Conservation (phyloP, 2,113 vertebrate species). For the Thalassoma bifasciatum region DNA sequence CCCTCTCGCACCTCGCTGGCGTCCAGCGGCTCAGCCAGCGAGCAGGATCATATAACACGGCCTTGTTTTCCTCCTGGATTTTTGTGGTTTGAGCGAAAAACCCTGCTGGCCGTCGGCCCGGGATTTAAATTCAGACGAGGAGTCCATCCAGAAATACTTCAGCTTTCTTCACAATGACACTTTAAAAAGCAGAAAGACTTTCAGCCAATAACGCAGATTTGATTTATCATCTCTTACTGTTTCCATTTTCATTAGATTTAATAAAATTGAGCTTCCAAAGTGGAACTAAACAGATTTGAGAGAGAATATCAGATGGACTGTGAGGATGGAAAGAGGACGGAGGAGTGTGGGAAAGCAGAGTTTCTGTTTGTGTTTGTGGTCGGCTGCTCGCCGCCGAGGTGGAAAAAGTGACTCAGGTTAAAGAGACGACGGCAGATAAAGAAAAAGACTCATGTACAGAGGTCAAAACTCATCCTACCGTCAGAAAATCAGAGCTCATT, state of each 20-base stretch:
- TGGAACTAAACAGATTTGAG: constrained; percentile 33
- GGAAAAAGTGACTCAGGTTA: constrained; percentile 56
- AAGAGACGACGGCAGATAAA: constrained; percentile 24
- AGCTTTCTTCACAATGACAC: background rate
- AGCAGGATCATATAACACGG: constrained; percentile 52
- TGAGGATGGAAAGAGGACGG: background rate
- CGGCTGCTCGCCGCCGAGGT: constrained; percentile 37
- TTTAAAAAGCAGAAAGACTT: background rate
- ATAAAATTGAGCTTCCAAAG: background rate
- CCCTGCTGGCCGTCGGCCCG: constrained; percentile 45
- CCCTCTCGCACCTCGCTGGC: constrained; percentile 53
- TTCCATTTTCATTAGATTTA: constrained; percentile 11
- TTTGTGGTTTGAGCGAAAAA: constrained; percentile 65
- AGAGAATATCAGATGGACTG: constrained; percentile 8
- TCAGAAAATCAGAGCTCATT: too few species aligned
- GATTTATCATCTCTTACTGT: constrained; percentile 8
- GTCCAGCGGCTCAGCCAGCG: constrained; percentile 39
- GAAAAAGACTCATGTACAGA: too few species aligned
- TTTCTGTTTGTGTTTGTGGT: constrained; percentile 60
- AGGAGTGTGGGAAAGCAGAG: constrained; percentile 46
- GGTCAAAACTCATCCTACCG: too few species aligned
- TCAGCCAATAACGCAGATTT: background rate
- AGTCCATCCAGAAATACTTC: constrained; percentile 37
- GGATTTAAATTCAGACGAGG: constrained; percentile 24
- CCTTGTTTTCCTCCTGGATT: constrained; percentile 65